Percentiles rank a stretch among this genome's conserved stretches.
phyloP scores from a whole-genome alignment of 2,113 vertebrate species.

The Hypanus sabinus region DNA sequence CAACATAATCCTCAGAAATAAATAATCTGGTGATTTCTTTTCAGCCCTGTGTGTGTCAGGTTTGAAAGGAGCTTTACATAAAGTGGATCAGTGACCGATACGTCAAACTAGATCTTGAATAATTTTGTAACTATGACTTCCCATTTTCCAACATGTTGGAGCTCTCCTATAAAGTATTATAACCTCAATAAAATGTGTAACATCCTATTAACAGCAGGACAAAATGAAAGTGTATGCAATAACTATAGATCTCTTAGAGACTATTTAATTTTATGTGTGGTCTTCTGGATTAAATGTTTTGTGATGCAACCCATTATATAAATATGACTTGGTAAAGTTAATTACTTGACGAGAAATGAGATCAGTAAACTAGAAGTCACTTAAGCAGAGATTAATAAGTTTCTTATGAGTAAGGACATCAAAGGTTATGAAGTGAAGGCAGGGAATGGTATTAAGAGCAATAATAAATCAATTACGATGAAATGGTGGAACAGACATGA shows the following conservation, averaged over 20 bases:
- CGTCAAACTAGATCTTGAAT: neutral
- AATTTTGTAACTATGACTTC: neutral
- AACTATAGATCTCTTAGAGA: neutral
- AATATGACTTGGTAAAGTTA: neutral
- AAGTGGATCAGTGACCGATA: neutral
- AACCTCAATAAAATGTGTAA: neutral
- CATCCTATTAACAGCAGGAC: neutral
- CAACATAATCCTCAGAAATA: neutral
- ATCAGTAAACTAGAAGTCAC: neutral
- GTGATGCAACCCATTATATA: neutral
- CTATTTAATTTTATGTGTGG: neutral
- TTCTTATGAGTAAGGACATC: too few relatives aligned
- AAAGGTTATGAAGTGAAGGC: too few relatives aligned
- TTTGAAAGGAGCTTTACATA: neutral
- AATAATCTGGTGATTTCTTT: neutral
- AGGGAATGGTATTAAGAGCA: too few relatives aligned
- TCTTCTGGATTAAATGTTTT: neutral
- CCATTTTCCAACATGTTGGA: neutral
- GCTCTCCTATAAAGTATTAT: neutral
- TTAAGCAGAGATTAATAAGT: neutral
- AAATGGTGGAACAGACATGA: too few relatives aligned
- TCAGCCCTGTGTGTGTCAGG: neutral
- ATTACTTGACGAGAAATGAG: neutral
- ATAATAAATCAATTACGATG: too few relatives aligned
- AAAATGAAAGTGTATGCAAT: neutral